Evolutionary conservation across 2,888 invertebrate genomes (phyloP).

Genomic region (Pocota personata): DNA sequence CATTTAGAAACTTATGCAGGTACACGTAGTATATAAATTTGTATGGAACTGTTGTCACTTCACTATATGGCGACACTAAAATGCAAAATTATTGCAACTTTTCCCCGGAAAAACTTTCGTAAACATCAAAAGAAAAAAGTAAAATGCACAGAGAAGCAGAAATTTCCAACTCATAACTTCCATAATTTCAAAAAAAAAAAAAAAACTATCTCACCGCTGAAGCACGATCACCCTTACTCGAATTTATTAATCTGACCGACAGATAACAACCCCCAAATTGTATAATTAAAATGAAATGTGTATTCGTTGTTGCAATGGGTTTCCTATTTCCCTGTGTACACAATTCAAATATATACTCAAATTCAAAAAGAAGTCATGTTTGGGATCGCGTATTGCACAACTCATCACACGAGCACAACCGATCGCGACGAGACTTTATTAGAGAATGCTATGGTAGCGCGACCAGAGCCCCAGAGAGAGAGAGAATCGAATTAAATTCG

Average conservation of each 20-base stretch:
- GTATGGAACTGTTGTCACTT: slow-evolving; percentile 29
- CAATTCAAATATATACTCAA: neutral
- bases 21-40: neutral
- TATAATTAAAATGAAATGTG: neutral
- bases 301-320: neutral
- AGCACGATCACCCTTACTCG: slow-evolving; percentile 28
- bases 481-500: slow-evolving; percentile 33
- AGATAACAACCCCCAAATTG: slow-evolving; percentile 34
- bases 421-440: slow-evolving; percentile 60
- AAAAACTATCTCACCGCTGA: slow-evolving; percentile 8
- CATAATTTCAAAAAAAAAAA: slow-evolving; percentile 67
- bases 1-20: neutral
- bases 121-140: slow-evolving; percentile 75
- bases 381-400: slow-evolving; percentile 10
- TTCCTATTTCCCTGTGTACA: neutral
- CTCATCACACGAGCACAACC: slow-evolving; percentile 38
- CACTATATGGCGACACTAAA: neutral
- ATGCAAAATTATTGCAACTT: slow-evolving; percentile 30
- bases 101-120: slow-evolving; percentile 48
- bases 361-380: slow-evolving; percentile 24
- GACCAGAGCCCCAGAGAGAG: slow-evolving; percentile 2
- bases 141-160: slow-evolving; percentile 75
- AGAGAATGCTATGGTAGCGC: slow-evolving; percentile 40
- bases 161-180: slow-evolving; percentile 76
- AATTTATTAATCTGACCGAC: slow-evolving; percentile 2